Conservation (phyloP, 1,140 invertebrate genomes). For the Drosophila pectinifera region DNA sequence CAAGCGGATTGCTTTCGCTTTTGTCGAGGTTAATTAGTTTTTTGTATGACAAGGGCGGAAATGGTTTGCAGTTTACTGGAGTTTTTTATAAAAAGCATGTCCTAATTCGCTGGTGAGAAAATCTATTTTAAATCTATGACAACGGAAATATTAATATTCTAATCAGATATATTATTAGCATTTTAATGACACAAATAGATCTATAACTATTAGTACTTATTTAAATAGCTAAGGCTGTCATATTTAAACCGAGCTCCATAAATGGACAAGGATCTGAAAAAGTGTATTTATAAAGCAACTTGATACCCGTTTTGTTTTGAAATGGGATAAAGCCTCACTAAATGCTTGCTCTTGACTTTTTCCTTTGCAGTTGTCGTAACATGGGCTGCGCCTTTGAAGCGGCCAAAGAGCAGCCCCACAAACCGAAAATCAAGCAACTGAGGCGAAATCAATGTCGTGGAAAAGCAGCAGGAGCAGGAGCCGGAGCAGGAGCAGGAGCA, state of each 20-base stretch:
- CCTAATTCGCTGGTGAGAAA: neutral
- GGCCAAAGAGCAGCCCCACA: constrained; percentile 68
- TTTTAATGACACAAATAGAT: too few species aligned
- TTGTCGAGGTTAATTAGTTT: constrained; percentile 39
- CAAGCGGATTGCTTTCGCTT: constrained; percentile 32
- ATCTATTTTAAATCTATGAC: neutral
- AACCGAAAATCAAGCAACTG: constrained; percentile 42
- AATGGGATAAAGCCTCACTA: too few species aligned
- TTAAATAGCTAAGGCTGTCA: neutral
- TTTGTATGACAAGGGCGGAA: neutral
- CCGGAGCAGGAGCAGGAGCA: constrained; percentile 8
- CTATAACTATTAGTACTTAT: too few species aligned
- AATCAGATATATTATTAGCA: too few species aligned
- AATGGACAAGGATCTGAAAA: neutral
- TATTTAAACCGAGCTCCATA: neutral
- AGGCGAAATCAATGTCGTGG: constrained; percentile 55
- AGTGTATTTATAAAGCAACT: neutral
- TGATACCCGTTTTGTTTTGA: too few species aligned
- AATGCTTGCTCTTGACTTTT: constrained; percentile 10
- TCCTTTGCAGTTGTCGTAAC: constrained; percentile 72
- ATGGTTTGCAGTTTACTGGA: neutral
- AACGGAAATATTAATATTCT: neutral
- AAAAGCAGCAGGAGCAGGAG: constrained; percentile 15
- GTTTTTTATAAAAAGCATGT: neutral
- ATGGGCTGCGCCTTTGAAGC: constrained; percentile 83